phyloP scores from a whole-genome alignment of 1,140 invertebrate species.

The Drosophila ogumai region DNA sequence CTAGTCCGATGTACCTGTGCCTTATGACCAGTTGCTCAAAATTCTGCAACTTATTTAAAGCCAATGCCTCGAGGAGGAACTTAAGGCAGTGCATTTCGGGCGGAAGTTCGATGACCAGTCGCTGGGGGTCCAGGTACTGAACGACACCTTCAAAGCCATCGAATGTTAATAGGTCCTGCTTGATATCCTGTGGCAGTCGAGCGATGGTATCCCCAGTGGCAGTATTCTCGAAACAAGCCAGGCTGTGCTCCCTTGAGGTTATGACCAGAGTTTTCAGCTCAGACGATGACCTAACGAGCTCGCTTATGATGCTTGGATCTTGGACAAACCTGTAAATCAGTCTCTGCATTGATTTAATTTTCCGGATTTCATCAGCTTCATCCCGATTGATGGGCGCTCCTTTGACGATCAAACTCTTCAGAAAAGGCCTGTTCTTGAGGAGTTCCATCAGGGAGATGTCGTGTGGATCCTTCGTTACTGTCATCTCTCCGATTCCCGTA shows the following conservation, averaged over 20 bases:
- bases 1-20: not conserved
- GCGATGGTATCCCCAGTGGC: not conserved
- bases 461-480: not conserved
- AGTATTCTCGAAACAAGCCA: not conserved
- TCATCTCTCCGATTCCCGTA: not conserved
- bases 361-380: constrained; percentile 1
- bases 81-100: not conserved
- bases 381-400: not conserved
- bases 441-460: not conserved
- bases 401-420: constrained; percentile 2
- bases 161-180: not conserved
- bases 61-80: not conserved
- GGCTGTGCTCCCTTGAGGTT: not conserved
- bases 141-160: not conserved
- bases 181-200: not conserved
- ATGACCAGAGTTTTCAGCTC: constrained; percentile 3
- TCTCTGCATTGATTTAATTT: not conserved
- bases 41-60: not conserved
- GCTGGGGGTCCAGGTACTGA: not conserved
- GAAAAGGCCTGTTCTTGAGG: not conserved
- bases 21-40: constrained; percentile 1
- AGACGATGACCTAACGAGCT: not conserved
- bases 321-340: not conserved
- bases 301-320: not conserved
- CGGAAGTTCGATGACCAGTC: constrained; percentile 7